Base-by-base conservation (phyloP, 2,113 vertebrate species). In the Aptenodytes forsteri region DNA sequence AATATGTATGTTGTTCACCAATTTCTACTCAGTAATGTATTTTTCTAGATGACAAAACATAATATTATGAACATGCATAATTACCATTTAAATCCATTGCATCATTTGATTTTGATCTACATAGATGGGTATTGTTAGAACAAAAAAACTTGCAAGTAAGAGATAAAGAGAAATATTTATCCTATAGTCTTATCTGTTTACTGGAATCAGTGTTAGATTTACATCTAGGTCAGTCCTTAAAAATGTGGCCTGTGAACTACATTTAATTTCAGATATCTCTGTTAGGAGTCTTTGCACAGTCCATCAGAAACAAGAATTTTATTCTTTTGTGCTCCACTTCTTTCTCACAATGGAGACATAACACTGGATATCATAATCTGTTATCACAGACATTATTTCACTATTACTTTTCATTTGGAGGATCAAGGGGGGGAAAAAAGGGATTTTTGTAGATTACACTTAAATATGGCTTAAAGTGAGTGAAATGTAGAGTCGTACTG, bases 371-470 rank as follows among this genome's bases (percentile, higher is more conserved):
- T 75, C 29, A 54, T 34, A 59, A 42, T 64, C 36, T 88, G 42
- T 59, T 90, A 59, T 67, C 38, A 38, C 34, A 88, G 38, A 46
- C 36, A 47, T 78, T 77, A 93, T 62, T 92, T 83, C 86, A 73
- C 10, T 67, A 42, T 36, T 69, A 52, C 7, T 46, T 79, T 94
- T 90, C 20, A 83, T 80, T 90, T 65, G 76, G 23, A 91, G 10
- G 40, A 71, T 26, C 12, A 26, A 18, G 25, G 5, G 14, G 5
- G 2, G 0, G 0, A 0, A 7, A 13, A n/a, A 36, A 19, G 11
- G 3, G 14, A 8, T 6, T 87, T 89, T 73, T 76, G 29, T 66
- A 71, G 42, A 50, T 78, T 89, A 90, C 75, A 54, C 20, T 65
- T 67, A 55, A 86, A 80, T 67, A n/a, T 13, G 3, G 30, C 44